Evolutionary conservation across 2,113 vertebrate genomes (phyloP), one percentile per base, ranked within the genome.

Genomic region (Morone chrysops): DNA sequence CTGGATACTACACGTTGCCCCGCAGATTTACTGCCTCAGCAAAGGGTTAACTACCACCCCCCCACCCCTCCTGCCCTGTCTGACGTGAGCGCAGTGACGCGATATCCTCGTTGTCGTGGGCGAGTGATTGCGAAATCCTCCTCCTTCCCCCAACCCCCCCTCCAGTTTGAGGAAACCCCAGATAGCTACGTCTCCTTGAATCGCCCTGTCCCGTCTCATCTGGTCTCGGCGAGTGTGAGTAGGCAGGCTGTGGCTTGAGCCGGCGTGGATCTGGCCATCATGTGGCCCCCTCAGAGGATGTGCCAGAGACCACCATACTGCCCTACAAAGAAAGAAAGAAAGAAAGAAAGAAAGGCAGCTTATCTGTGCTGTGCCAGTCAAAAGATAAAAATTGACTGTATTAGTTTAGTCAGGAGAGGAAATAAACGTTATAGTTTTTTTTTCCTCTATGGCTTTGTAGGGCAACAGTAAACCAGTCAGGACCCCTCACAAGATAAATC

Each of bases 91-190:
- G 8, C 14, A 45, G 75, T 91, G 88, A 94, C 89, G 92, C 13
- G 20, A 85, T 84, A 85, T 84, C 69, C 57, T 61, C n/a, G n/a
- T 62, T 61, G 85, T 75, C 72, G 85, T 82, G 67, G 80, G 86
- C 65, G 77, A 86, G 60, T 17, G 75, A 87, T 78, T 87, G 59
- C 76, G 79, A 90, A 82, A 87, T 76, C 78, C 6, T 50, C 20
- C 51, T 25, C 20, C 48, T 14, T 22, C 72, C 75, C 73, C 61
- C 14, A 36, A 31, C 17, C 47, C 68, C 84, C 43, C 69, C 14
- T 60, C 45, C 53, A 56, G 59, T 69, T 57, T 48, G 79, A 93
- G 91, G 93, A 93, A 93, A 91, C 78, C 91, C 93, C 91, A 84
- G 67, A 81, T 78, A 67, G 41, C 76, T 53, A 48, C 18, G 72